Conservation (phyloP, 2,888 invertebrate genomes). For the Oscheius sp. region DNA sequence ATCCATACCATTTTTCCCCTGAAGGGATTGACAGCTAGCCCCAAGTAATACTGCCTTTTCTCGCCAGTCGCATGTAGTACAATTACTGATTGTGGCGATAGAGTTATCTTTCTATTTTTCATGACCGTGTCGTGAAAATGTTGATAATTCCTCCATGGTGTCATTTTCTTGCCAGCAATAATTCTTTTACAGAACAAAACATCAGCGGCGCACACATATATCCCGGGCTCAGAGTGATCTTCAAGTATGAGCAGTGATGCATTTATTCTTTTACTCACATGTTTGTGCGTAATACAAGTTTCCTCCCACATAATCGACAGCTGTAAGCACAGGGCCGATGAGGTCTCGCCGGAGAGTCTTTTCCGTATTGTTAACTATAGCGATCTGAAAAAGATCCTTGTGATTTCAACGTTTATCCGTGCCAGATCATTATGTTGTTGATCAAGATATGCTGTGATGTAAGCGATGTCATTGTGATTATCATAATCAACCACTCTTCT, state of each 20-base stretch:
- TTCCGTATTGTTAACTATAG: constrained; percentile 39
- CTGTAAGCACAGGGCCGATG: constrained; percentile 48
- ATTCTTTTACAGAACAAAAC: constrained; percentile 56
- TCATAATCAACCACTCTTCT: constrained; percentile 36
- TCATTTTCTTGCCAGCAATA: constrained; percentile 17
- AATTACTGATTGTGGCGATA: too few relatives aligned
- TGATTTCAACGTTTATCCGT: neutral
- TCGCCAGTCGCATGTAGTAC: constrained; percentile 24
- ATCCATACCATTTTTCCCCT: constrained; percentile 55
- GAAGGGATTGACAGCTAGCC: constrained; percentile 52
- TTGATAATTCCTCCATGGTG: too few relatives aligned
- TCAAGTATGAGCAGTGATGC: too few relatives aligned
- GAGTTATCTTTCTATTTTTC: too few relatives aligned
- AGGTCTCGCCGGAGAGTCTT: constrained; percentile 50
- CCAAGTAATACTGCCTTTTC: constrained; percentile 45
- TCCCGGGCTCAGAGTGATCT: constrained; percentile 36
- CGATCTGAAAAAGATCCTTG: constrained; percentile 34
- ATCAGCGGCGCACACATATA: constrained; percentile 47
- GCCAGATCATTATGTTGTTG: too few relatives aligned
- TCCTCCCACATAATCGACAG: constrained; percentile 56
- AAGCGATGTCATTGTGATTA: constrained; percentile 38
- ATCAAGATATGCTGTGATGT: constrained; percentile 18
- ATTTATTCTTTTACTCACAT: too few relatives aligned
- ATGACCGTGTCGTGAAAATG: too few relatives aligned
- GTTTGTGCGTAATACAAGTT: constrained; percentile 55